A percentile compares a stretch with the other conserved stretches of the same genome.
phyloP scores from a whole-genome alignment of 2,797 vertebrate species.

The Coranthus polyacanthus region DNA sequence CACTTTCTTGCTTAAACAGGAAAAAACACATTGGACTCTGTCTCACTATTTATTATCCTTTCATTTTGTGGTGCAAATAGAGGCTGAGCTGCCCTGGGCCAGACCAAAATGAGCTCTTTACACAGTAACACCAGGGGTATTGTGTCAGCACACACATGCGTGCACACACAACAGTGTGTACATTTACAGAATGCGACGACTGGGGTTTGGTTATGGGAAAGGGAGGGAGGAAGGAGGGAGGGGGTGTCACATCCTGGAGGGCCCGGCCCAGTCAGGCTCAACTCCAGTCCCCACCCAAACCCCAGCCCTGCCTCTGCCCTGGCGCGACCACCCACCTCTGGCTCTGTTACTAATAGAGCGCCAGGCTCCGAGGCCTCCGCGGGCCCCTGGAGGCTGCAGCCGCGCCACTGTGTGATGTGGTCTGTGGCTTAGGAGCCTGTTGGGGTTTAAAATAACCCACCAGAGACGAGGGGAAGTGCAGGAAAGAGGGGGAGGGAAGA shows the following conservation, averaged over 20 bases:
- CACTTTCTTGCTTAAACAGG: conserved; percentile 70
- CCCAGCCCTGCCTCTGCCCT: conserved; percentile 58
- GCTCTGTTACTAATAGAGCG: conserved; percentile 74
- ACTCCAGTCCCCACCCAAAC: conserved; percentile 73
- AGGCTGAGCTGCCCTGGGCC: conserved; percentile 75
- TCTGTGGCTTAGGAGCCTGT: conserved; percentile 76
- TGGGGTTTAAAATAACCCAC: conserved; percentile 83
- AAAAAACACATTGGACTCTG: conserved; percentile 72
- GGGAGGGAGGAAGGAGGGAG: conserved; percentile 26
- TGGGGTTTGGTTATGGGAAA: conserved; percentile 73
- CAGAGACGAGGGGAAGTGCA: conserved; percentile 76
- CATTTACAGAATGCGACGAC: conserved; percentile 59
- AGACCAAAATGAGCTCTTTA: conserved; percentile 82
- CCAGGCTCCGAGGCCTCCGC: conserved; percentile 69
- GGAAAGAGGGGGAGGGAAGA: conserved; percentile 50
- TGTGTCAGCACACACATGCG: conserved; percentile 74
- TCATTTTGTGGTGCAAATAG: conserved; percentile 91
- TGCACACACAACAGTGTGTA: conserved; percentile 62
- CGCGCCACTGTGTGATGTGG: conserved; percentile 79
- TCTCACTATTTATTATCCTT: conserved; percentile 79
- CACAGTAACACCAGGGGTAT: conserved; percentile 78
- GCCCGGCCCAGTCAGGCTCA: conserved; percentile 54
- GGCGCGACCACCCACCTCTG: conserved; percentile 82
- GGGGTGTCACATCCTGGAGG: conserved; percentile 52
- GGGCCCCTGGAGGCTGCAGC: conserved; percentile 71